A percentile compares a stretch with the other conserved stretches of the same genome.
Conservation (phyloP, 2,888 invertebrate genomes). For the Hydropsyche betteni region DNA sequence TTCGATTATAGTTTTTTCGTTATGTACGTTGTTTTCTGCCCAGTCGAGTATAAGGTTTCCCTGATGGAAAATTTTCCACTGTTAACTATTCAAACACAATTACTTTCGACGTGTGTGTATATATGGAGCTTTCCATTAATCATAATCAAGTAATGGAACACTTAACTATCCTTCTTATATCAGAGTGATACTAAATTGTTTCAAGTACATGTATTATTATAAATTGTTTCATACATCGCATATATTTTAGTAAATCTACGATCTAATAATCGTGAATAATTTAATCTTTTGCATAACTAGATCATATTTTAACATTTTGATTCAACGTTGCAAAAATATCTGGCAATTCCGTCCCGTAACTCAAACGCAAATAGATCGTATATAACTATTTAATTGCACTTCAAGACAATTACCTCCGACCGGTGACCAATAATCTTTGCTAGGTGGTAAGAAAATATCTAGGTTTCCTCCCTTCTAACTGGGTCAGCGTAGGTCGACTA, state of each 20-base stretch:
- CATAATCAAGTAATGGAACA: conserved; percentile 12
- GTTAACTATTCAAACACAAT: conserved; percentile 16
- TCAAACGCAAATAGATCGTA: neutral
- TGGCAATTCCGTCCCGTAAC: no score
- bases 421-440: conserved; percentile 8
- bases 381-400: conserved; percentile 27
- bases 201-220: neutral
- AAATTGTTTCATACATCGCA: no score
- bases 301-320: no score
- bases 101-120: conserved; percentile 15
- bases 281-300: no score
- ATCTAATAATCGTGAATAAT: no score
- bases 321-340: no score
- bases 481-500: conserved; percentile 13
- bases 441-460: conserved; percentile 3
- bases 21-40: conserved; percentile 5
- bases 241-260: no score
- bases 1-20: no score
- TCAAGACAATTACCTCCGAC: conserved; percentile 30
- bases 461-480: conserved; percentile 3
- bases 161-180: neutral
- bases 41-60: conserved; percentile 26
- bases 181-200: neutral
- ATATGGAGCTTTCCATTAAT: conserved; percentile 28
- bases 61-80: conserved; percentile 6